A percentile compares a stretch with the other conserved stretches of the same genome.
These are phyloP conservation scores for Bettongia penicillata DNA, from an alignment of 2,113 vertebrate genomes.

Conservation along the genomic window DNA sequence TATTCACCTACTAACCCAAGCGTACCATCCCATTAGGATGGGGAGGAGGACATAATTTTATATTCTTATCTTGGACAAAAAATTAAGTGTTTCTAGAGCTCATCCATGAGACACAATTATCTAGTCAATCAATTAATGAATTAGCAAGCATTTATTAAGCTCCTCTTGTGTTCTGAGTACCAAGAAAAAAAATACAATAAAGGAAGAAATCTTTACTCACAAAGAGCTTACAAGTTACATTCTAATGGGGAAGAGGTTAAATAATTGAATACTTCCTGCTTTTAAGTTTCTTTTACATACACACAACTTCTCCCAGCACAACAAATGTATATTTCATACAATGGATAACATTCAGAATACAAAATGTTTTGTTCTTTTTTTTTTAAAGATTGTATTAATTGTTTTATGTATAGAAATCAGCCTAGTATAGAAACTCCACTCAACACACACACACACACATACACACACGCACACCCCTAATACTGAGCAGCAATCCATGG, in stretches of 20 bases:
- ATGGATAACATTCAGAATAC: neutral
- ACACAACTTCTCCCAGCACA: neutral
- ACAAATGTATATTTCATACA: neutral
- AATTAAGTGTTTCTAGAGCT: neutral
- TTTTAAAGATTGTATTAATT: neutral
- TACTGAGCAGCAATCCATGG: neutral
- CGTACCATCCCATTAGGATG: neutral
- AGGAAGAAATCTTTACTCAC: neutral
- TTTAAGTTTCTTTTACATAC: neutral
- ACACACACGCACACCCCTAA: fast-evolving
- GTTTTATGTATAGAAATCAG: neutral
- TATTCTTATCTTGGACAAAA: neutral
- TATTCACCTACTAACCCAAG: neutral
- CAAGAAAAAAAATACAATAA: neutral
- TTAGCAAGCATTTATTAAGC: neutral
- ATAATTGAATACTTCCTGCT: neutral
- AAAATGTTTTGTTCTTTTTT: neutral
- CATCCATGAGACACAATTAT: neutral
- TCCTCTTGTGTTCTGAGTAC: neutral
- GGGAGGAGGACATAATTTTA: neutral
- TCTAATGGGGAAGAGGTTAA: neutral
- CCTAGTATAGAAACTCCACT: neutral
- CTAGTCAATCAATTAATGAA: neutral
- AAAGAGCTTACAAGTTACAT: neutral
- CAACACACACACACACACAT: fast-evolving